These are phyloP conservation scores for Lithophane socia DNA, from an alignment of 2,888 invertebrate genomes.

Conservation along the genomic window DNA sequence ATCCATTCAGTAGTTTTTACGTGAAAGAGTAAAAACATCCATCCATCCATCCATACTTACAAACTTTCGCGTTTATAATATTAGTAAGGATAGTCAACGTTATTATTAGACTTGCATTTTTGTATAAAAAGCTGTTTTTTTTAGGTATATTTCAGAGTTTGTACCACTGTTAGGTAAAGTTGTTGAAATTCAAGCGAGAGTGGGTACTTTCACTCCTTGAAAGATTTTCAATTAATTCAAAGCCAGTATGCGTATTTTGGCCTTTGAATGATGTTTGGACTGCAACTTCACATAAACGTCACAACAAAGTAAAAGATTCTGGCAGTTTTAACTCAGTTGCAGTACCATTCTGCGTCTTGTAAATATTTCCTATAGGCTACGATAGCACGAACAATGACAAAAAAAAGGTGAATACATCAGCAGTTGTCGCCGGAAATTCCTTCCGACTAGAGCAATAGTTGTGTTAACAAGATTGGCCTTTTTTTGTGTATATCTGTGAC, in stretches of 20 bases:
- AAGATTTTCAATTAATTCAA: background rate
- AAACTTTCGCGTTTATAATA: too few relatives aligned
- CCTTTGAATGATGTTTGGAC: background rate
- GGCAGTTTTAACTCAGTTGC: background rate
- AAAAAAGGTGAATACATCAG: constrained; percentile 27
- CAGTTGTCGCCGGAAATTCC: constrained; percentile 41
- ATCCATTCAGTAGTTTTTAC: too few relatives aligned
- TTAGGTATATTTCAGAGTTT: background rate
- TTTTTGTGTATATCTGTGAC: constrained; percentile 24
- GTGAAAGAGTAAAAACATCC: too few relatives aligned
- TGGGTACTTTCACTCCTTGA: background rate
- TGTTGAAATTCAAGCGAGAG: background rate
- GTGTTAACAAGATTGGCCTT: constrained; percentile 15
- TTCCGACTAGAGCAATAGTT: constrained; percentile 34
- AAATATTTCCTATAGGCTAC: background rate
- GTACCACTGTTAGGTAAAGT: background rate
- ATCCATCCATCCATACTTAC: too few relatives aligned
- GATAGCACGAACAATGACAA: constrained; percentile 2
- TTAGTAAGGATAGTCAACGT: background rate
- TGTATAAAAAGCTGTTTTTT: background rate
- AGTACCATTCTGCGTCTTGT: background rate
- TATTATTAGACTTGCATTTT: background rate
- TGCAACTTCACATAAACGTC: background rate
- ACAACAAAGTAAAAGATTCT: background rate
- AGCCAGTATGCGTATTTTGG: background rate